Evolutionary conservation across 2,797 vertebrate species (phyloP).

Genomic region (Taeniopygia guttata): DNA sequence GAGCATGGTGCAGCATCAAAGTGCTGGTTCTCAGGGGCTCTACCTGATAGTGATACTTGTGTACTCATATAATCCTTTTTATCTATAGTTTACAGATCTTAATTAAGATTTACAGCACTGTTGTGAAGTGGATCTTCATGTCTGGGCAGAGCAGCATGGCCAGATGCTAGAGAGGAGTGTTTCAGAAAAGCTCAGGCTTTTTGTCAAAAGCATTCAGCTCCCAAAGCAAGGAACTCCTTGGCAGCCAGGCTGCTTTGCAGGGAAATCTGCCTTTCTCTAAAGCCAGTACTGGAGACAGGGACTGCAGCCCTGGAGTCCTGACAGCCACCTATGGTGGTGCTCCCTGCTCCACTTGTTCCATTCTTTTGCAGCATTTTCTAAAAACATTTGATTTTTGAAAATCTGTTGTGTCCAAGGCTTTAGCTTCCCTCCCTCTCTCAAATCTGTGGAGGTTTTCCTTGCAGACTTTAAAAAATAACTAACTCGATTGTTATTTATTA

Average conservation of each 20-base stretch:
- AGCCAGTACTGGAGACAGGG: background rate
- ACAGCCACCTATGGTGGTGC: background rate
- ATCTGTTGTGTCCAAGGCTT: background rate
- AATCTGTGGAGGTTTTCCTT: background rate
- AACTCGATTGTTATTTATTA: slow-evolving; percentile 8
- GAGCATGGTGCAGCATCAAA: background rate
- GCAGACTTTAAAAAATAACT: background rate
- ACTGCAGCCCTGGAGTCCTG: background rate
- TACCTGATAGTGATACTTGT: background rate
- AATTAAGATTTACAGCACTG: slow-evolving; percentile 21
- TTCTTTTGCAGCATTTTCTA: background rate
- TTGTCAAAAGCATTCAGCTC: background rate
- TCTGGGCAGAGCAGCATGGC: background rate
- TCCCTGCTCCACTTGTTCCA: background rate
- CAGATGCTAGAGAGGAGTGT: slow-evolving; percentile 3
- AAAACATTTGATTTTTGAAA: background rate
- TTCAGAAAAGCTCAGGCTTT: slow-evolving; percentile 13
- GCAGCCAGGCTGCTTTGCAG: background rate
- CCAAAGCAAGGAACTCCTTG: background rate
- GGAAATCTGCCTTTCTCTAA: background rate
- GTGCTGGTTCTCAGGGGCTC: background rate
- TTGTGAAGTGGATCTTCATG: background rate
- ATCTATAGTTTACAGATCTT: slow-evolving; percentile 30
- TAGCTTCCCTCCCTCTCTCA: background rate
- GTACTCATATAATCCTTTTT: slow-evolving; percentile 10